These are phyloP conservation scores for Apolygus lucorum DNA, from an alignment of 1,140 invertebrate species.

Conservation along the genomic window DNA sequence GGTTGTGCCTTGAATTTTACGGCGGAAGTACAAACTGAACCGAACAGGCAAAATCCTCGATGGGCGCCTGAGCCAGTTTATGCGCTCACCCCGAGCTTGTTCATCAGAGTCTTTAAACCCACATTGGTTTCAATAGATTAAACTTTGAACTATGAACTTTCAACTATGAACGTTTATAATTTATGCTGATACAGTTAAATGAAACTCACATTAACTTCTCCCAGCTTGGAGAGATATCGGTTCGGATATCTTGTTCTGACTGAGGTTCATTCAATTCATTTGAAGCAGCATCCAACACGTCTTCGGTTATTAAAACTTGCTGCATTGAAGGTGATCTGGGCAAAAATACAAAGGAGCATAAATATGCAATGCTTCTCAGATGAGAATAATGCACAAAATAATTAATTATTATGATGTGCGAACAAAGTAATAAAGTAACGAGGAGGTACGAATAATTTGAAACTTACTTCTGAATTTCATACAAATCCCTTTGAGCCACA, in stretches of 20 bases:
- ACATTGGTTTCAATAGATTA: too few relatives aligned
- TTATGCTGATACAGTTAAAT: too few relatives aligned
- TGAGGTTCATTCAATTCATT: slow-evolving; percentile 46
- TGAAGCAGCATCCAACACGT: slow-evolving; percentile 44
- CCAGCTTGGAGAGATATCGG: slow-evolving; percentile 51
- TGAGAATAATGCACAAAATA: background rate
- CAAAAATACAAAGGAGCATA: too few relatives aligned
- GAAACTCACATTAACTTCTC: slow-evolving; percentile 45
- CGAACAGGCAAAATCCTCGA: too few relatives aligned
- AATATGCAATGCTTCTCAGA: background rate
- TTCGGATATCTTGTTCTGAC: slow-evolving; percentile 55
- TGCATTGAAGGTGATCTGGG: slow-evolving; percentile 40
- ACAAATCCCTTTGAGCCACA: slow-evolving; percentile 49
- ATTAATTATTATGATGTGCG: slow-evolving; percentile 22
- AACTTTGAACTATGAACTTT: too few relatives aligned
- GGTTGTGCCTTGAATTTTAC: too few relatives aligned
- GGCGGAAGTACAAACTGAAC: too few relatives aligned
- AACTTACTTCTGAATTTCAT: slow-evolving; percentile 43
- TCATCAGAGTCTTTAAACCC: too few relatives aligned
- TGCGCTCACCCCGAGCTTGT: too few relatives aligned
- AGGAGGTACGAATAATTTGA: too few relatives aligned
- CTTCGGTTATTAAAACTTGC: slow-evolving; percentile 46
- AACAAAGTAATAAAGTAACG: slow-evolving; percentile 31
- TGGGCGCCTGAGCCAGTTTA: too few relatives aligned
- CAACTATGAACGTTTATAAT: too few relatives aligned